A percentile compares a stretch with the other conserved stretches of the same genome.
Conservation (phyloP, 2,113 vertebrate genomes). For the Oxyruncus cristatus region DNA sequence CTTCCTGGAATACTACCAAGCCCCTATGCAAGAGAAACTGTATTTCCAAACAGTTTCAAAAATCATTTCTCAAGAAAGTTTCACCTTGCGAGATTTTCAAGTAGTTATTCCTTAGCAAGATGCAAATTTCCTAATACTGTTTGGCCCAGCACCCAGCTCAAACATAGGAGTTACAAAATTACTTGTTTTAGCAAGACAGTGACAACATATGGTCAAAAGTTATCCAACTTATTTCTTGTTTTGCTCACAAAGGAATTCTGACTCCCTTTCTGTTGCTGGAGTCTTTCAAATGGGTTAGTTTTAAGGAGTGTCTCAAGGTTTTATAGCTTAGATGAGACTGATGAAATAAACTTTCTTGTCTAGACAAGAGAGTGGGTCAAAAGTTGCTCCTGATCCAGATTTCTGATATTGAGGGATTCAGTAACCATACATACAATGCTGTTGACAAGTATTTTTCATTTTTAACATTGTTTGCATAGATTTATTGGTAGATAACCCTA, state of each 20-base stretch:
- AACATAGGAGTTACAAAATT: neutral
- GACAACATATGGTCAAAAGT: neutral
- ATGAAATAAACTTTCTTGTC: neutral
- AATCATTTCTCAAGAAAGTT: neutral
- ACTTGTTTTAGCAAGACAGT: slow-evolving; percentile 14
- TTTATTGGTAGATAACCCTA: neutral
- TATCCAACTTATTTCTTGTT: neutral
- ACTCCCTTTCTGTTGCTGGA: neutral
- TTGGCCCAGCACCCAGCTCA: neutral
- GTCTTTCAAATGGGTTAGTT: neutral
- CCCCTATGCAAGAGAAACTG: neutral
- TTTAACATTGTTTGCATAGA: neutral
- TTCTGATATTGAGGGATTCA: neutral
- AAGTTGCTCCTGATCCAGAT: neutral
- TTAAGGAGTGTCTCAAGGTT: neutral
- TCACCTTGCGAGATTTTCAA: neutral
- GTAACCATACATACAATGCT: neutral
- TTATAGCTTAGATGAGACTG: neutral
- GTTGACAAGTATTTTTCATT: neutral
- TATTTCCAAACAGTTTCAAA: neutral
- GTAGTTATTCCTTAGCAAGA: neutral
- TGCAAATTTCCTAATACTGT: neutral
- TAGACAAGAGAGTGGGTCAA: neutral
- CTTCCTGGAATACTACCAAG: neutral
- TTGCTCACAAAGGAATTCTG: neutral